A percentile compares a stretch with the other conserved stretches of the same genome.
Evolutionary conservation across 2,797 vertebrate species (phyloP).

Genomic region (Molossus alvarezi): DNA sequence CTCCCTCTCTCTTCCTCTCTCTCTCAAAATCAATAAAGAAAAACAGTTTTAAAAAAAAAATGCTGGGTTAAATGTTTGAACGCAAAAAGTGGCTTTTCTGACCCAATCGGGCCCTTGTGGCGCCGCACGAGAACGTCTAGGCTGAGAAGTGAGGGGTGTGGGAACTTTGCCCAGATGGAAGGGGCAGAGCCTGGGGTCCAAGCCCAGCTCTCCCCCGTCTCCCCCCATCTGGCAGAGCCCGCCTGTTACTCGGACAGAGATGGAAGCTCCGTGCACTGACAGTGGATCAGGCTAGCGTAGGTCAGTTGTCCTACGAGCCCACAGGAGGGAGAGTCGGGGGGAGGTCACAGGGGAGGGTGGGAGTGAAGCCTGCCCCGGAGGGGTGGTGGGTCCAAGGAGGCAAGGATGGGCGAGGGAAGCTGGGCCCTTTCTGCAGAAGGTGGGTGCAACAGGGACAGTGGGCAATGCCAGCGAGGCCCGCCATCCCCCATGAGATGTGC

Average conservation of each 20-base stretch:
- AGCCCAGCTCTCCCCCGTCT: too few relatives aligned
- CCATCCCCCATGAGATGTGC: background rate
- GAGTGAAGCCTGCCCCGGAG: background rate
- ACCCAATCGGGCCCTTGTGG: background rate
- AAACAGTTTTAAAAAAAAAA: too few relatives aligned
- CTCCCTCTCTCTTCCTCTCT: background rate
- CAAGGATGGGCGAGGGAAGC: too few relatives aligned
- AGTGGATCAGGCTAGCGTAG: background rate
- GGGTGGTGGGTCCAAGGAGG: background rate
- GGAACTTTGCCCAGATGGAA: background rate
- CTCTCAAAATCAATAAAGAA: too few relatives aligned
- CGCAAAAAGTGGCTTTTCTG: background rate
- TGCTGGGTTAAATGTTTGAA: background rate
- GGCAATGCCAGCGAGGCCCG: background rate
- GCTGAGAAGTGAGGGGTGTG: rapidly evolving
- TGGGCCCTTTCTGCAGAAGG: background rate
- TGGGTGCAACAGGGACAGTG: too few relatives aligned
- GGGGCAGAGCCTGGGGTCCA: background rate
- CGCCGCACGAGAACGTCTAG: background rate
- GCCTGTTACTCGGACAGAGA: background rate
- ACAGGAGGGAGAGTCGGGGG: background rate
- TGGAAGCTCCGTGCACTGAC: background rate
- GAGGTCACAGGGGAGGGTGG: background rate
- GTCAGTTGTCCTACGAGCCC: background rate
- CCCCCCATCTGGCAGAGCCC: background rate